Conservation (phyloP, 1,140 invertebrate species). For the Phymastichus coffea region DNA sequence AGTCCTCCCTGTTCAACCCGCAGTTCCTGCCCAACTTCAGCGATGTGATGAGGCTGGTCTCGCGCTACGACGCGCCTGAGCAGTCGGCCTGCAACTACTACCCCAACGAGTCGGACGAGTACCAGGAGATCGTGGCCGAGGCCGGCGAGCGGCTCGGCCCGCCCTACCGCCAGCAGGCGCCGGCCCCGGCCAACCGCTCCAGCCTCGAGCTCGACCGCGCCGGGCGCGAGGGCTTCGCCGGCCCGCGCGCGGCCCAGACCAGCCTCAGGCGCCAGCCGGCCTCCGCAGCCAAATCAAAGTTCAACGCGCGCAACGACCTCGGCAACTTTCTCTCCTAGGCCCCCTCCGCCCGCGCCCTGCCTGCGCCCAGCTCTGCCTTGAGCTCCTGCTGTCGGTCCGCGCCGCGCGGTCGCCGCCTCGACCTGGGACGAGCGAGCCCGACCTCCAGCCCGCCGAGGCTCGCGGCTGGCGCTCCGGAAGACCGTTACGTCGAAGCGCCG, state of each 20-base stretch:
- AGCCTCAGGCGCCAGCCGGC: conserved; percentile 29
- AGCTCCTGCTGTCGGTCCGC: no score
- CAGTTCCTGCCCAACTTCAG: conserved; percentile 52
- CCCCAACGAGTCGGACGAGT: conserved; percentile 33
- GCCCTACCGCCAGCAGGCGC: background rate
- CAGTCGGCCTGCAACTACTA: conserved; percentile 33
- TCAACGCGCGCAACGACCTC: background rate
- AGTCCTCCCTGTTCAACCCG: conserved; percentile 47
- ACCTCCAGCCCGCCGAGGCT: no score
- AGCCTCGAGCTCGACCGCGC: conserved; percentile 28
- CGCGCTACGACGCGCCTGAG: conserved; percentile 29
- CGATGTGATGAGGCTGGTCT: conserved; percentile 47
- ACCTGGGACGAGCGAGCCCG: no score
- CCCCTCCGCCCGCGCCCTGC: background rate
- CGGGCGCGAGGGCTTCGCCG: conserved; percentile 30
- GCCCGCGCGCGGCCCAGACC: conserved; percentile 22
- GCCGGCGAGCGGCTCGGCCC: conserved; percentile 14
- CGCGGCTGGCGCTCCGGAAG: no score
- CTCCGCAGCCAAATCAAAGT: conserved; percentile 30
- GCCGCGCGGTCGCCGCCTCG: no score
- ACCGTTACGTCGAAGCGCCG: no score
- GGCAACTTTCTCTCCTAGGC: conserved; percentile 21
- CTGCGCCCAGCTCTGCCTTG: background rate
- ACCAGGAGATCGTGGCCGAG: conserved; percentile 32
- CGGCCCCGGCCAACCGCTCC: conserved; percentile 20